These are phyloP conservation scores for Hypomecis atomaria DNA, from an alignment of 2,888 invertebrate species.

Conservation along the genomic window DNA sequence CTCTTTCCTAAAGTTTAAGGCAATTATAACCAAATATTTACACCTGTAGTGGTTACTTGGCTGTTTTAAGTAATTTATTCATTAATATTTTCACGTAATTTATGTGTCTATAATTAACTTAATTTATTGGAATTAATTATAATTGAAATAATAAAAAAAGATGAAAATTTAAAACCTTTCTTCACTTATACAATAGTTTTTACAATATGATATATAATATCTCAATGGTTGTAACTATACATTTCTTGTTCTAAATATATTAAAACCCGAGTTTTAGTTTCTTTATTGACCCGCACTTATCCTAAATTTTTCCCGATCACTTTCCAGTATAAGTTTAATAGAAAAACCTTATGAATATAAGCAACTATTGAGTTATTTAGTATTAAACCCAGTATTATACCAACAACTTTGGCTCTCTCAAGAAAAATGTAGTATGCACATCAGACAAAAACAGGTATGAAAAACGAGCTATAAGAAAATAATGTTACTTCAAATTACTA, in stretches of 20 bases:
- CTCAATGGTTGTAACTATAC: conserved; percentile 86
- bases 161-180: conserved; percentile 81
- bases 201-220: conserved; percentile 86
- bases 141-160: conserved; percentile 76
- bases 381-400: conserved; percentile 9
- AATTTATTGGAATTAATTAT: conserved; percentile 82
- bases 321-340: conserved; percentile 6
- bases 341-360: conserved; percentile 8
- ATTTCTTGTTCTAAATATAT: conserved; percentile 86
- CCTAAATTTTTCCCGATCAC: conserved; percentile 12
- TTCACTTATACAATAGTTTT: conserved; percentile 85
- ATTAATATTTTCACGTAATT: conserved; percentile 83
- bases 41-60: conserved; percentile 81
- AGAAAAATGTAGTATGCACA: neutral
- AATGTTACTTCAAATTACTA: too few relatives aligned
- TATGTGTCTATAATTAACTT: conserved; percentile 83
- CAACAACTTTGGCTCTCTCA: conserved; percentile 4
- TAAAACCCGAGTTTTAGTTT: conserved; percentile 71
- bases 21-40: conserved; percentile 81
- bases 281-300: conserved; percentile 42
- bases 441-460: neutral
- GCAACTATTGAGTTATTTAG: conserved; percentile 26
- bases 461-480: too few relatives aligned
- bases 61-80: conserved; percentile 82
- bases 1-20: conserved; percentile 79